A percentile compares a stretch with the other conserved stretches of the same genome.
Conservation (phyloP, 2,888 invertebrate genomes). For the Phortica okadai region DNA sequence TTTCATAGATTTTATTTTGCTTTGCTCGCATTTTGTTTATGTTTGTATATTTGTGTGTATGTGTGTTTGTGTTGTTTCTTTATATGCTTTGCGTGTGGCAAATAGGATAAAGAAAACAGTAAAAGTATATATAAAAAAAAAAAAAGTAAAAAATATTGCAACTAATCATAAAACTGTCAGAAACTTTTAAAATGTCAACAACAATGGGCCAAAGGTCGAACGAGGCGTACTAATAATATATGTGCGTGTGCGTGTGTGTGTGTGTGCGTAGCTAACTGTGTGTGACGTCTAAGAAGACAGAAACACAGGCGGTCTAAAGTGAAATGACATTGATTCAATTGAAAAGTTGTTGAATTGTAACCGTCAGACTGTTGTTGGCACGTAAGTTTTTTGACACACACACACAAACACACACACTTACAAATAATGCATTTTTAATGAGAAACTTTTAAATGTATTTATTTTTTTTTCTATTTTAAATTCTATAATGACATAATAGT, state of each 20-base stretch:
- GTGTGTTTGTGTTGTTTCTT: neutral
- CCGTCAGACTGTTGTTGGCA: too few species aligned
- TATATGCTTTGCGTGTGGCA: neutral
- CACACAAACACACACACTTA: too few species aligned
- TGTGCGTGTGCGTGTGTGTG: neutral
- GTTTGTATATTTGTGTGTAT: neutral
- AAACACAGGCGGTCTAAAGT: neutral
- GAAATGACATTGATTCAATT: neutral
- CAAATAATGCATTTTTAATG: too few species aligned
- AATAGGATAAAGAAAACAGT: constrained; percentile 1
- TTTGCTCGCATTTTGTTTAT: neutral
- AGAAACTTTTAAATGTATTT: too few species aligned
- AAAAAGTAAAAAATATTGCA: constrained; percentile 14
- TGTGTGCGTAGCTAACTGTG: neutral
- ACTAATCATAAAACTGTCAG: constrained; percentile 24
- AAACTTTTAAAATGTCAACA: constrained; percentile 21
- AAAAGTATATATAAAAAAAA: neutral
- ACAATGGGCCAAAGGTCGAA: constrained; percentile 3
- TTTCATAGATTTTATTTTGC: constrained; percentile 6
- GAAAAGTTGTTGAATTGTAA: too few species aligned
- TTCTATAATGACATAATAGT: too few species aligned
- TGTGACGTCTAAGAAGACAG: neutral
- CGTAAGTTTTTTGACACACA: too few species aligned
- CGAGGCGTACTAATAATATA: neutral
- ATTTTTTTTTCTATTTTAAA: too few species aligned